Evolutionary conservation across 2,113 vertebrate genomes (phyloP).

Genomic region (Pelecanus crispus): DNA sequence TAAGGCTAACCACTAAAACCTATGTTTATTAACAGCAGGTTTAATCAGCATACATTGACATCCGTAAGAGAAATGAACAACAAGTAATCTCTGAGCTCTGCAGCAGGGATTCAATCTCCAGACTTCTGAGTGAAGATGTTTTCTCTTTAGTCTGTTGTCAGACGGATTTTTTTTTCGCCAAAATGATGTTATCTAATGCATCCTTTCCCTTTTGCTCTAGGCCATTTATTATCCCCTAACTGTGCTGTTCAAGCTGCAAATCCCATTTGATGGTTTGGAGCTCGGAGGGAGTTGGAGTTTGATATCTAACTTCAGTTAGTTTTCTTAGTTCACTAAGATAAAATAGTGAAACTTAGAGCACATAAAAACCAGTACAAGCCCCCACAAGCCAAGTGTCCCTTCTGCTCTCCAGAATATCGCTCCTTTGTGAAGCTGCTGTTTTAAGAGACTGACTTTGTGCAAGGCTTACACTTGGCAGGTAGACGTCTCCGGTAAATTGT

Average conservation of each 20-base stretch:
- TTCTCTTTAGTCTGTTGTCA: background rate
- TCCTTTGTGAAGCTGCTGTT: background rate
- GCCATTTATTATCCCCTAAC: background rate
- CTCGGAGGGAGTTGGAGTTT: background rate
- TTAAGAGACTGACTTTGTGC: background rate
- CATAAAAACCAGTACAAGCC: background rate
- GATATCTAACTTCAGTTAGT: background rate
- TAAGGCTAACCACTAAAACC: background rate
- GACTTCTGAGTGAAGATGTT: background rate
- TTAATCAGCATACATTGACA: background rate
- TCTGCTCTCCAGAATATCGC: background rate
- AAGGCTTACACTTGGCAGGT: background rate
- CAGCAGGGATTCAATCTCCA: background rate
- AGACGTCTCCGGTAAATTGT: background rate
- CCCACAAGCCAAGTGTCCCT: background rate
- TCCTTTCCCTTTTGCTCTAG: background rate
- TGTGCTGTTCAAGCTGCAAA: background rate
- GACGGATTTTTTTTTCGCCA: background rate
- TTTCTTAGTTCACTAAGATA: background rate
- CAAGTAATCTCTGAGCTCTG: background rate
- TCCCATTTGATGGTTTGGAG: background rate
- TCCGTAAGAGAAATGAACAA: background rate
- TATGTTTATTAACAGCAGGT: background rate
- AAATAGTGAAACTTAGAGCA: background rate
- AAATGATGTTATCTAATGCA: background rate